phyloP scores from a whole-genome alignment of 2,113 vertebrate species.

The Perca schrenkii region DNA sequence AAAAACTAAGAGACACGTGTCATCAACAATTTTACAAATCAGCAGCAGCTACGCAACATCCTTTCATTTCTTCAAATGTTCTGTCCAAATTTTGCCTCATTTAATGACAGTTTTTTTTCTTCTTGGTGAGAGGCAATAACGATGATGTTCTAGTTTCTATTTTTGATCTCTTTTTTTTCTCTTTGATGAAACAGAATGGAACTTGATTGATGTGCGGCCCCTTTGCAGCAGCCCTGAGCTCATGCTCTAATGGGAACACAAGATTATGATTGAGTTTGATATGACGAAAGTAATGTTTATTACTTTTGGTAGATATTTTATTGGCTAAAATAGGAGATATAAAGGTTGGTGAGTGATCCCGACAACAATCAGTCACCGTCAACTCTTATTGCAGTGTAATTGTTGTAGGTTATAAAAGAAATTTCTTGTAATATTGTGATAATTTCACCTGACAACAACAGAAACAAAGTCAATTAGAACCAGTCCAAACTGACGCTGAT shows the following conservation, averaged over 20 bases:
- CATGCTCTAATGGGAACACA: not conserved
- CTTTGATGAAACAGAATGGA: conserved; percentile 9
- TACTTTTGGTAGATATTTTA: not conserved
- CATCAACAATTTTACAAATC: not conserved
- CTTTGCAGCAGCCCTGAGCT: not conserved
- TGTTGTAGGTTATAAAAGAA: not conserved
- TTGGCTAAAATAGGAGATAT: not conserved
- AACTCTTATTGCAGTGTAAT: not conserved
- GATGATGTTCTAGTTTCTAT: not conserved
- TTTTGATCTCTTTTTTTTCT: conserved; percentile 9
- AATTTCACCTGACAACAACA: no score
- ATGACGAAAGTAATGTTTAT: not conserved
- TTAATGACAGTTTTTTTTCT: not conserved
- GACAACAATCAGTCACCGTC: not conserved
- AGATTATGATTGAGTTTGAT: not conserved
- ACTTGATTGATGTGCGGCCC: conserved; percentile 11
- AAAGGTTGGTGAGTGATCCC: not conserved
- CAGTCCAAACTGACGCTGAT: no score
- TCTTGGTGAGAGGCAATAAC: not conserved
- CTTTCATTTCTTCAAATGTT: not conserved
- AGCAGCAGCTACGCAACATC: not conserved
- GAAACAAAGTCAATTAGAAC: no score
- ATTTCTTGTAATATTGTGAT: not conserved
- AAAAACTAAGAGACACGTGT: not conserved
- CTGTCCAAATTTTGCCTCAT: not conserved